phyloP scores from a whole-genome alignment of 2,888 invertebrate species.

The Acrocera orbiculus region DNA sequence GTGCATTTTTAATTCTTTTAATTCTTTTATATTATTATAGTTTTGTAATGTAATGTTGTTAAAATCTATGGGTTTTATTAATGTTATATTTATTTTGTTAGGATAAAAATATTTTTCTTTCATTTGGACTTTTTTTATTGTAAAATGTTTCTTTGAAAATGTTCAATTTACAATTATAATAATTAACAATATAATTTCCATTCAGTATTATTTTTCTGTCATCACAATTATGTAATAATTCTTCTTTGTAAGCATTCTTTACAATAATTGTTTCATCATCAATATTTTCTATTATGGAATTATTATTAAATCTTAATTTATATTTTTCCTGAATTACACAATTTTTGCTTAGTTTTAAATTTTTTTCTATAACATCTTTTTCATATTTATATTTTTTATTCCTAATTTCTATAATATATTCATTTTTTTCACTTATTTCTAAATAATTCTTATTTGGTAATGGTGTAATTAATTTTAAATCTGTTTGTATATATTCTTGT shows the following conservation, averaged over 20 bases:
- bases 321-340: slow-evolving; percentile 3
- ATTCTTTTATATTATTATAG: too few species aligned
- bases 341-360: slow-evolving; percentile 4
- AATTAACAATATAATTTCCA: slow-evolving; percentile 6
- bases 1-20: too few species aligned
- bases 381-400: slow-evolving; percentile 3
- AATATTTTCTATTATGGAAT: neutral
- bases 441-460: slow-evolving; percentile 2
- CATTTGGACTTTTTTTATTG: neutral
- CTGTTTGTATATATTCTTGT: slow-evolving; percentile 4
- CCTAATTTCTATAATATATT: slow-evolving; percentile 2
- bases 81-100: neutral
- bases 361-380: slow-evolving; percentile 1
- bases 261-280: slow-evolving; percentile 6
- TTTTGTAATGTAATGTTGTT: too few species aligned
- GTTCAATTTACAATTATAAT: slow-evolving; percentile 9
- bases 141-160: slow-evolving; percentile 5
- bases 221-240: slow-evolving; percentile 8
- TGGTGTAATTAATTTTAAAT: slow-evolving; percentile 5
- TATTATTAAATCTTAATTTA: slow-evolving; percentile 2
- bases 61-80: too few species aligned
- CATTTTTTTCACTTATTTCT: slow-evolving; percentile 2
- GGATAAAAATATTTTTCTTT: slow-evolving; percentile 1
- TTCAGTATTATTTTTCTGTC: slow-evolving; percentile 7
- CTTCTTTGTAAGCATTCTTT: slow-evolving; percentile 4